A percentile compares a stretch with the other conserved stretches of the same genome.
phyloP scores from a whole-genome alignment of 1,140 invertebrate species.

The Cyclina sinensis region DNA sequence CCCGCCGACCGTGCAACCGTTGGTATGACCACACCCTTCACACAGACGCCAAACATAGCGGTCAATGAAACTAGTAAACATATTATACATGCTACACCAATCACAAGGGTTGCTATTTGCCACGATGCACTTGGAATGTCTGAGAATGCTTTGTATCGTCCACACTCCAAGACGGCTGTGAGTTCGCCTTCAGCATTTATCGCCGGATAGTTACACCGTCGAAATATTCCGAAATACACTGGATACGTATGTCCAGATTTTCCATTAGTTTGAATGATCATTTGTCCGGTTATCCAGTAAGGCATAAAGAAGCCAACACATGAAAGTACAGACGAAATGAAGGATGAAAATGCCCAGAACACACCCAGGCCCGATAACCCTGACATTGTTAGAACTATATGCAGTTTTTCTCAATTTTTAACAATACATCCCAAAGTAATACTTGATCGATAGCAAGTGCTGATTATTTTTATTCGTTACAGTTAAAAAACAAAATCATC shows the following conservation, averaged over 20 bases:
- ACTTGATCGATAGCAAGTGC: no score
- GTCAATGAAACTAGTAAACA: constrained; percentile 90
- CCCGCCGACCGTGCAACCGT: constrained; percentile 89
- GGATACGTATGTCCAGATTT: constrained; percentile 41
- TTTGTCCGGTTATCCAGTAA: constrained; percentile 90
- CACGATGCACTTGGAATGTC: constrained; percentile 91
- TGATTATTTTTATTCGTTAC: no score
- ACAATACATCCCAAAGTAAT: no score
- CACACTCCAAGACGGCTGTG: constrained; percentile 88
- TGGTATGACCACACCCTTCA: constrained; percentile 89
- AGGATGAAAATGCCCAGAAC: constrained; percentile 90
- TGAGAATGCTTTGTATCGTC: constrained; percentile 90
- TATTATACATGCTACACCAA: constrained; percentile 89
- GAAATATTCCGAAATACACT: constrained; percentile 91
- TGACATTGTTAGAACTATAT: constrained; percentile 65
- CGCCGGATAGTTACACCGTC: constrained; percentile 90
- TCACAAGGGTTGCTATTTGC: constrained; percentile 90
- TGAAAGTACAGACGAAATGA: constrained; percentile 89
- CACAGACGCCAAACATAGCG: constrained; percentile 89
- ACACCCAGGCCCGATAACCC: constrained; percentile 89
- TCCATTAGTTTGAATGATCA: constrained; percentile 35
- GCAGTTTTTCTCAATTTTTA: not conserved
- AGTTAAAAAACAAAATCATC: no score
- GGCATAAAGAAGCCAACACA: constrained; percentile 91
- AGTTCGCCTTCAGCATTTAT: constrained; percentile 84